A percentile compares a stretch with the other conserved stretches of the same genome.
phyloP scores from a whole-genome alignment of 2,797 vertebrate genomes.

The Brotula barbata region DNA sequence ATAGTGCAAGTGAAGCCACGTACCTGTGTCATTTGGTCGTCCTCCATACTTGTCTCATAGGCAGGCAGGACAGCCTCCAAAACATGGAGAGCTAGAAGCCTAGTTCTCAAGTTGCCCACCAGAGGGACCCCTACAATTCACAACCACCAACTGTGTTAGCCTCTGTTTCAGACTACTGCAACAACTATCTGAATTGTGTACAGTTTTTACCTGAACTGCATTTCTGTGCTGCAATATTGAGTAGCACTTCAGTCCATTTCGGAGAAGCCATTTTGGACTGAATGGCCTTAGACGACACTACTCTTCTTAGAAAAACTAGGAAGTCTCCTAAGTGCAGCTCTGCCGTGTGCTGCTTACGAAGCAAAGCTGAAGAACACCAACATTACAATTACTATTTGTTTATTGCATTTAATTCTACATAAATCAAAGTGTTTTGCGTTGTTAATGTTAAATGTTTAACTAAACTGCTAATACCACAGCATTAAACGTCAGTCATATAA shows the following conservation, averaged over 20 bases:
- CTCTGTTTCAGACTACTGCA: neutral
- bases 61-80: slow-evolving; percentile 95
- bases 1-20: neutral
- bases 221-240: slow-evolving; percentile 97
- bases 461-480: neutral
- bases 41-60: slow-evolving; percentile 92
- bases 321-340: slow-evolving; percentile 97
- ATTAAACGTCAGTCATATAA: neutral
- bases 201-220: slow-evolving; percentile 87
- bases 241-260: slow-evolving; percentile 97
- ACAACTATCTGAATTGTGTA: neutral
- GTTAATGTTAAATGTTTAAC: neutral
- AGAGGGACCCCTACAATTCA: slow-evolving; percentile 86
- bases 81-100: slow-evolving; percentile 93
- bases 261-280: slow-evolving; percentile 99
- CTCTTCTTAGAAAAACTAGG: slow-evolving; percentile 93
- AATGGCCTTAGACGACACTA: slow-evolving; percentile 98
- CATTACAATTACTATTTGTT: neutral
- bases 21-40: slow-evolving; percentile 96
- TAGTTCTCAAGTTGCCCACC: slow-evolving; percentile 94
- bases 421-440: neutral
- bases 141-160: neutral
- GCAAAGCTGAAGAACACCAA: slow-evolving; percentile 75
- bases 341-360: slow-evolving; percentile 91
- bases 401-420: neutral